phyloP scores from a whole-genome alignment of 2,888 invertebrate species.

The Oscheius sp. region DNA sequence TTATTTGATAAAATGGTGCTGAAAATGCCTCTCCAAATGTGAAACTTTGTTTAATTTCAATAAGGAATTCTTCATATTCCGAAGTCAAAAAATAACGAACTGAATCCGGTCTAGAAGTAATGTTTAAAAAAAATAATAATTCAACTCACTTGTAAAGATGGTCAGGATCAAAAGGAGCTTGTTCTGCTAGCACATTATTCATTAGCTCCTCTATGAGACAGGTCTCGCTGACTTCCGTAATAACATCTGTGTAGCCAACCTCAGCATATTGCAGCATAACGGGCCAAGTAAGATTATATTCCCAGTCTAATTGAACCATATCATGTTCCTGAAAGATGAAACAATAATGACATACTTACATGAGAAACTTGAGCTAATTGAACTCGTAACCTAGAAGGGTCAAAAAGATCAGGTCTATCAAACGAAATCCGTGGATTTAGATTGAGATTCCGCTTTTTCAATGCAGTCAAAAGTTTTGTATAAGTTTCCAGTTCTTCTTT shows the following conservation, averaged over 20 bases:
- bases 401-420: slow-evolving; percentile 55
- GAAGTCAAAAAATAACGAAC: slow-evolving; percentile 60
- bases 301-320: slow-evolving; percentile 72
- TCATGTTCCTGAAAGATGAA: slow-evolving; percentile 38
- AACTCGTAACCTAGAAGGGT: slow-evolving; percentile 53
- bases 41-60: slow-evolving; percentile 54
- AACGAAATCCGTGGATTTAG: slow-evolving; percentile 58
- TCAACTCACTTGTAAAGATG: slow-evolving; percentile 75
- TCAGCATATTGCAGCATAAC: slow-evolving; percentile 65
- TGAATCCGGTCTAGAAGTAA: slow-evolving; percentile 42
- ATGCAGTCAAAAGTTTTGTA: slow-evolving; percentile 72
- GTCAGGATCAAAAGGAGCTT: slow-evolving; percentile 80
- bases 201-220: slow-evolving; percentile 75
- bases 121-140: neutral
- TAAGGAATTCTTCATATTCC: slow-evolving; percentile 53
- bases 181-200: slow-evolving; percentile 73
- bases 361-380: slow-evolving; percentile 10
- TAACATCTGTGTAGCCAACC: slow-evolving; percentile 82
- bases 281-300: slow-evolving; percentile 71
- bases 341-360: neutral
- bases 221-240: slow-evolving; percentile 78
- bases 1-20: slow-evolving; percentile 48
- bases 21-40: slow-evolving; percentile 43
- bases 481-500: slow-evolving; percentile 73
- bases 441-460: slow-evolving; percentile 72